Evolutionary conservation across 2,797 vertebrate genomes (phyloP).

Genomic region (Momotus momota): DNA sequence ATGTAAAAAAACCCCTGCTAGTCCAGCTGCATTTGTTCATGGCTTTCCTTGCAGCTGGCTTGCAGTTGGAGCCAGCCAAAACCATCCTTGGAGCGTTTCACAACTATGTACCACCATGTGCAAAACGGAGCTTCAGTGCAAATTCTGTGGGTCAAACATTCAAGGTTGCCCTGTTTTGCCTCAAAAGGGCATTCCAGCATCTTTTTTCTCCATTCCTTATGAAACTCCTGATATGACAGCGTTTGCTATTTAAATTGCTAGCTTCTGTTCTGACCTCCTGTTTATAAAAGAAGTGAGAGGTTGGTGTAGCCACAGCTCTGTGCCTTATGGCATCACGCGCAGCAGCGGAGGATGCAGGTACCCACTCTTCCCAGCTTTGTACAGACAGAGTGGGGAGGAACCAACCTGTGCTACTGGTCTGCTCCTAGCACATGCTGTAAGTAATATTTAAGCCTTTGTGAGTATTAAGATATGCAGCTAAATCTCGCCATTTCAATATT

Average conservation of each 20-base stretch:
- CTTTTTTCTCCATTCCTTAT: neutral
- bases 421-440: neutral
- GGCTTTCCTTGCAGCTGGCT: neutral
- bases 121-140: neutral
- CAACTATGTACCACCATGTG: neutral
- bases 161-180: neutral
- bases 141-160: neutral
- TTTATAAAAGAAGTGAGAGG: neutral
- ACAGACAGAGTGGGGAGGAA: neutral
- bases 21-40: neutral
- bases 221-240: neutral
- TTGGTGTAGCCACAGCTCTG: neutral
- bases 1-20: neutral
- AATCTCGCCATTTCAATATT: neutral
- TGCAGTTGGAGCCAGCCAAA: neutral
- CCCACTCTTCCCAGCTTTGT: neutral
- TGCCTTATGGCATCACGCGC: neutral
- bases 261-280: neutral
- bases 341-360: neutral
- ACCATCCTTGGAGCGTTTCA: neutral
- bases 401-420: neutral
- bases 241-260: neutral
- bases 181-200: neutral
- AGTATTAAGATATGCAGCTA: neutral
- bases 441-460: neutral